Conservation (phyloP, 2,113 vertebrate species). For the Pristiophorus japonicus region DNA sequence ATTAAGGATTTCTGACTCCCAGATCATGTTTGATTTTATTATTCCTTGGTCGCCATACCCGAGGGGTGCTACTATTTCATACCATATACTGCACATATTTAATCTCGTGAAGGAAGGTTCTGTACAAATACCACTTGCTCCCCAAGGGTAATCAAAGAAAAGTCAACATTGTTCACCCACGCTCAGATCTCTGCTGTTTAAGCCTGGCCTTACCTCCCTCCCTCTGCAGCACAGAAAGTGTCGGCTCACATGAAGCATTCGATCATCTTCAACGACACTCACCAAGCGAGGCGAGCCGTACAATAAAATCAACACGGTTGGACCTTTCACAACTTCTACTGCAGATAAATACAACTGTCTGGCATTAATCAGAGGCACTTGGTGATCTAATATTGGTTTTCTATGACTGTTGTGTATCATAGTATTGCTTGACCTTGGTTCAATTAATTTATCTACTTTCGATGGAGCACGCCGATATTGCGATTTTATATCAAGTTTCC, state of each 20-base stretch:
- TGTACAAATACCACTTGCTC: neutral
- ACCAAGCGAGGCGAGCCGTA: neutral
- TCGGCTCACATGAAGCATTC: neutral
- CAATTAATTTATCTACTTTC: neutral
- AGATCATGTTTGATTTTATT: neutral
- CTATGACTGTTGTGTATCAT: neutral
- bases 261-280: neutral
- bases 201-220: too few species aligned
- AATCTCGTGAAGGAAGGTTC: neutral
- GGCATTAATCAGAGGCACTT: neutral
- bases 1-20: neutral
- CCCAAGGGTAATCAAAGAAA: neutral
- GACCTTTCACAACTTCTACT: neutral
- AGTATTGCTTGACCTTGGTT: conserved; percentile 20
- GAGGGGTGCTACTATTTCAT: neutral
- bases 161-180: neutral
- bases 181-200: too few species aligned
- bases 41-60: neutral
- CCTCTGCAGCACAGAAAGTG: neutral
- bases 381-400: neutral
- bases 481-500: neutral
- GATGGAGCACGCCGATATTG: neutral
- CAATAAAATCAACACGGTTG: neutral
- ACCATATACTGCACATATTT: neutral
- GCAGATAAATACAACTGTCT: neutral